Base-by-base conservation (phyloP, 2,113 vertebrate genomes). In the Penelope pileata region DNA sequence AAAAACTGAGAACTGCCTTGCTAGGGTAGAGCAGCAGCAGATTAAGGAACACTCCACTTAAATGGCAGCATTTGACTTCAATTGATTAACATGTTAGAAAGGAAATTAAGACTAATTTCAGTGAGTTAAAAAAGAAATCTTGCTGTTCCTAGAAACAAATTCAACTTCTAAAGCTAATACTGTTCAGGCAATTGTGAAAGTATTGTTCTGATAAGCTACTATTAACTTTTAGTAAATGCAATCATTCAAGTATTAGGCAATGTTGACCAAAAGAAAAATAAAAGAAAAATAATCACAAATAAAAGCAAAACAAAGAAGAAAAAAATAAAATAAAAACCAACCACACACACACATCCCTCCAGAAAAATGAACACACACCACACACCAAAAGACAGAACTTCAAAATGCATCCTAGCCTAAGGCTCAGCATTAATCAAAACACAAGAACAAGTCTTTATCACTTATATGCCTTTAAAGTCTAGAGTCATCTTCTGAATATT, bases 261-360 rank as follows among this genome's bases (percentile, higher is more conserved):
- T 26, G 23, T 16, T 48, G 50, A 38, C 21, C 7, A 43, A 29
- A 32, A 5, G 54, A 38, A 36, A 12, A n/a, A 36, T 21, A 14
- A 26, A 27, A 21, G 5, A 11, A 21, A 10, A 62, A 62, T 47
- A 24, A n/a, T 56, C 5, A 0, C 1, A 5, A 1, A 38, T 12
- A n/a, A 53, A 42, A 21, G 18, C 10, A 53, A 56, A 14, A 2
- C n/a, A 56, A 8, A 8, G 12, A 7, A 19, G 9, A 12, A 36
- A n/a, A 43, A 58, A 16, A 2, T 36, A 50, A 10, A 12, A 69
- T 32, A n/a, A 27, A n/a, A n/a, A n/a, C n/a, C n/a, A n/a, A n/a
- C n/a, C n/a, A n/a, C n/a, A n/a, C n/a, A n/a, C n/a, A n/a, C n/a
- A n/a, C n/a, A n/a, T n/a, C n/a, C n/a, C n/a, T n/a, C n/a, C n/a